Evolutionary conservation across 2,888 invertebrate genomes (phyloP), one percentile per base, ranked within the genome.

Genomic region (Pyrocoelia pectoralis): DNA sequence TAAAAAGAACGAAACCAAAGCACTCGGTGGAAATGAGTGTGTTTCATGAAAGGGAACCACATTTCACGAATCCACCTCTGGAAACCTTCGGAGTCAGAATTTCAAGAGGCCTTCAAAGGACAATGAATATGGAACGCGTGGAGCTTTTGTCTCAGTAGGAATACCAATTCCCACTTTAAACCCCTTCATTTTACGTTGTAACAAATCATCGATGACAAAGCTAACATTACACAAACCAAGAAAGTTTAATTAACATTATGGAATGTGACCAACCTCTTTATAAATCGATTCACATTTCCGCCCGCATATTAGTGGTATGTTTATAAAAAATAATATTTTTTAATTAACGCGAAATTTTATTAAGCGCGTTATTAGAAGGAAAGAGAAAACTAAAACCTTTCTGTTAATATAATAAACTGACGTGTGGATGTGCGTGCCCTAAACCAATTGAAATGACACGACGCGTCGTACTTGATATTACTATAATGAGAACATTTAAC

Each of bases 401-500:
- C 41, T 41, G 8, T n/a, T n/a, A 40, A 12, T n/a, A 43, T 43
- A 43, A 43, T 43, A 43, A 43, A 43, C 43, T 46, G 17, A 46
- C 15, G 46, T 46, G 46, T 46, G 46, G 15, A 46, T 17, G 17
- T 46, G 46, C 46, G 46, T 46, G 46, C 46, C 46, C 46, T 10
- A 46, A 46, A 46, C 2, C 46, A 46, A 46, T 46, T 46, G 46
- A 46, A 8, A 41, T 54, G 40, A 56, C 56, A 56, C 19, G 49
- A 13, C 19, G 24, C 19, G 49, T 14, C 1, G 29, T 14, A 18
- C 46, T 57, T 57, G 57, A 57, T 40, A 51, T 10, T 14, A 24
- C n/a, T 12, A 28, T 58, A 58, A 58, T 58, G 58, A 58, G 50
- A 18, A 17, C 33, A 48, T 49, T 56, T 56, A 56, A 49, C 48